Evolutionary conservation across 2,113 vertebrate species (phyloP).

Genomic region (Microcebus griseorufus): DNA sequence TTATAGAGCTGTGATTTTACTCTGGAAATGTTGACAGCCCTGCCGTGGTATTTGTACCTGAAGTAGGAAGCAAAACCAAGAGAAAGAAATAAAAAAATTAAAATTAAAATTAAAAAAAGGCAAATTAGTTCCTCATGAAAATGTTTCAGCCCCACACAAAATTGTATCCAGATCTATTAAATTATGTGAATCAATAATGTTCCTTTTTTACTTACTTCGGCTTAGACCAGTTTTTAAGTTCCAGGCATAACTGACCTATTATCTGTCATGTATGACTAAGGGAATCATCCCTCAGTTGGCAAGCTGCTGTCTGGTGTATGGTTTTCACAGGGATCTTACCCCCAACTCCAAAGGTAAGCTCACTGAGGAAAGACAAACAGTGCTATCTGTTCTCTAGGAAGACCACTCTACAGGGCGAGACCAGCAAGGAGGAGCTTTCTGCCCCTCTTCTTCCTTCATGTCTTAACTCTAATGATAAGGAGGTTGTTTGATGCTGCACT

Average conservation of each 20-base stretch:
- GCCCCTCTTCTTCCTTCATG: not conserved
- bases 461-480: not conserved
- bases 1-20: not conserved
- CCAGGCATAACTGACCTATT: not conserved
- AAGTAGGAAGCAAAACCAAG: conserved; percentile 12
- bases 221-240: not conserved
- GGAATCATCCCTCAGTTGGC: not conserved
- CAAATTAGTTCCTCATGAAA: not conserved
- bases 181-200: not conserved
- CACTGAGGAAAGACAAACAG: not conserved
- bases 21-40: not conserved
- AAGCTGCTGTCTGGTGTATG: not conserved
- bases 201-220: not conserved
- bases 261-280: not conserved
- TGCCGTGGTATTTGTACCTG: not conserved
- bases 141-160: not conserved
- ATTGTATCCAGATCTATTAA: not conserved
- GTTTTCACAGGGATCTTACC: not conserved
- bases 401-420: not conserved
- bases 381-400: not conserved
- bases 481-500: not conserved
- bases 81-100: not conserved
- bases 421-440: not conserved
- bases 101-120: not conserved
- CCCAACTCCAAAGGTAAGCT: not conserved